Base-by-base conservation (phyloP, 2,888 invertebrate genomes). In the Brassicogethes aeneus region DNA sequence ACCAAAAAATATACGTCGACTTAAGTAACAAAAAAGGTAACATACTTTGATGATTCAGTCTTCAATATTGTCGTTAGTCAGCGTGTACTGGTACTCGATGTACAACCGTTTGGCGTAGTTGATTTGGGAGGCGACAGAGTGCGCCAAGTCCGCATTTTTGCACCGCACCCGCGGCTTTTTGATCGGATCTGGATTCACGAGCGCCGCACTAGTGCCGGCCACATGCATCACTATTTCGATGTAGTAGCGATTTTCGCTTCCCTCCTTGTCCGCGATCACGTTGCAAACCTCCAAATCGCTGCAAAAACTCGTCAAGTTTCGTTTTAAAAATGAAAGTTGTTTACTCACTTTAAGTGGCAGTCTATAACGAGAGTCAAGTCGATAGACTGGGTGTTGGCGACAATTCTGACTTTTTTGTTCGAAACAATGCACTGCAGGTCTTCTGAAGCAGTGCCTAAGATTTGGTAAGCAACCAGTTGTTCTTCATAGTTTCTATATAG, bases 71-170 rank as follows among this genome's bases (percentile, higher is more conserved):
- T 60, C 60, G 35, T 52, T 54, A 36, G 50, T 54, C 49, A 84
- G 72, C 40, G 88, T 89, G 62, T 87, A 82, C 58, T 77, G 75
- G 47, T 80, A 75, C 70, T 93, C 92, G 62, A 86, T 82, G 69
- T 83, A 83, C 61, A 91, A 79, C 58, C 82, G 82, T 65, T 86
- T 85, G 41, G 93, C 93, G 68, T 88, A 88, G 60, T 88, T 90
- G 48, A 94, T 87, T 73, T 91, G 85, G 51, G 84, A 80, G 16
- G 82, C 79, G 49, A 82, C 79, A 70, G 79, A 76, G 48, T 73
- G 74, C 13, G 87, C 85, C 48, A 85, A 75, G 50, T 76, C 76
- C 43, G 75, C 76, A 47, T 75, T 76, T 66, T 86, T 85, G 64
- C 88, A 88, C 57, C 85, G 75, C 51, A 90, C 84, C 64, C 82